Evolutionary conservation across 2,797 vertebrate species (phyloP).

Genomic region (Tragopan temminckii): DNA sequence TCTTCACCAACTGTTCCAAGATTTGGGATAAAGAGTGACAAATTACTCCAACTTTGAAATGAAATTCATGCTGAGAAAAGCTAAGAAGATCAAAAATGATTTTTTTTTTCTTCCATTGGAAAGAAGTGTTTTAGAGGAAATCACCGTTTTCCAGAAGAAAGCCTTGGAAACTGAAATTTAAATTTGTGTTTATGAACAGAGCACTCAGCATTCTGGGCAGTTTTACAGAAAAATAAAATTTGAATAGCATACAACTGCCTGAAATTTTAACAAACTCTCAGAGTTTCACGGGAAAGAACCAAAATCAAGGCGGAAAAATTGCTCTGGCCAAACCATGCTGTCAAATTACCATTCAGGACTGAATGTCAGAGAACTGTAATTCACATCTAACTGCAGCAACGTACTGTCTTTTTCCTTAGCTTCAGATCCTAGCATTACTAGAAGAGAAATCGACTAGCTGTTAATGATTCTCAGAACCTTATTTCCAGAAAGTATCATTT

Average conservation of each 20-base stretch:
- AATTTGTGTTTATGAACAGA: background rate
- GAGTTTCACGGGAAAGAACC: background rate
- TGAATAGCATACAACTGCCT: conserved; percentile 9
- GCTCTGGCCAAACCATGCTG: background rate
- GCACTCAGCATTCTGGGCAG: conserved; percentile 4
- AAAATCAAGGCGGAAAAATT: conserved; percentile 6
- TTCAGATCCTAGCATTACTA: background rate
- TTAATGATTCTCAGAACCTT: conserved; percentile 25
- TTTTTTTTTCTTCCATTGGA: background rate
- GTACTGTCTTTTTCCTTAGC: background rate
- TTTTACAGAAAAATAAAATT: conserved; percentile 29
- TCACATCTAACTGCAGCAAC: background rate
- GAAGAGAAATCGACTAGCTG: background rate
- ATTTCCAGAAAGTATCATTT: background rate
- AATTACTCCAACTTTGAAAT: conserved; percentile 14
- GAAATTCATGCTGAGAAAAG: background rate
- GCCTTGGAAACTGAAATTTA: conserved; percentile 16
- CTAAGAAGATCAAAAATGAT: background rate
- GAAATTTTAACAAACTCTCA: conserved; percentile 3
- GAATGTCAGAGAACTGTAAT: background rate
- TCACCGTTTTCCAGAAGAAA: conserved; percentile 18
- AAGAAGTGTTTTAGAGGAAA: conserved; percentile 1
- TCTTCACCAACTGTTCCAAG: background rate
- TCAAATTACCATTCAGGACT: background rate
- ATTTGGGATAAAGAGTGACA: conserved; percentile 5